Conservation (phyloP, 2,888 invertebrate species). For the Himalopsyche tibetana region DNA sequence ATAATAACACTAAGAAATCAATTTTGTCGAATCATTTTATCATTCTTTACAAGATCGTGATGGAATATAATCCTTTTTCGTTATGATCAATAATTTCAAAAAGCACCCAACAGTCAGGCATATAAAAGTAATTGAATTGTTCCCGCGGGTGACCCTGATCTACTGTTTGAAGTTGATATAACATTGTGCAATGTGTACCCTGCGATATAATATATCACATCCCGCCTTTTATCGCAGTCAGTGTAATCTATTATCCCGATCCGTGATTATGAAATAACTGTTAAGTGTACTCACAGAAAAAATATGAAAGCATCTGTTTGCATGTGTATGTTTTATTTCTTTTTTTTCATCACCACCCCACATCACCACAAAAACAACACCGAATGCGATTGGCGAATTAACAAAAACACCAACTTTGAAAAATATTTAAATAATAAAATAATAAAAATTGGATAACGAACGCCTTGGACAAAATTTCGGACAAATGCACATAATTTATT, state of each 20-base stretch:
- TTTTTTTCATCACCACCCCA: slow-evolving; percentile 73
- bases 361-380: slow-evolving; percentile 71
- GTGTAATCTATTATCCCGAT: neutral
- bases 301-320: slow-evolving; percentile 66
- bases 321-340: slow-evolving; percentile 78
- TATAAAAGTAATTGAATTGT: neutral
- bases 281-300: slow-evolving; percentile 32
- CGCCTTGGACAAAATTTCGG: slow-evolving; percentile 11
- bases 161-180: neutral
- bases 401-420: slow-evolving; percentile 67
- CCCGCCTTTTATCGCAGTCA: neutral
- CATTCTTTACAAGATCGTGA: too few species aligned
- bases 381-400: slow-evolving; percentile 74
- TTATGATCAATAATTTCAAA: slow-evolving; percentile 10
- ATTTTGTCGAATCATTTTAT: too few species aligned
- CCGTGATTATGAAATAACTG: neutral
- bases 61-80: too few species aligned
- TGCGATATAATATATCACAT: neutral
- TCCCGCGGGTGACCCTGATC: neutral
- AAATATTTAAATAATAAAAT: slow-evolving; percentile 45
- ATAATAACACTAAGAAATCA: too few species aligned
- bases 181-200: slow-evolving; percentile 7
- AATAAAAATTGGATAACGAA: slow-evolving; percentile 8
- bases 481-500: neutral
- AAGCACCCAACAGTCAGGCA: neutral